These are phyloP conservation scores for Aleadryas rufinucha DNA, from an alignment of 2,113 vertebrate species.

Conservation along the genomic window DNA sequence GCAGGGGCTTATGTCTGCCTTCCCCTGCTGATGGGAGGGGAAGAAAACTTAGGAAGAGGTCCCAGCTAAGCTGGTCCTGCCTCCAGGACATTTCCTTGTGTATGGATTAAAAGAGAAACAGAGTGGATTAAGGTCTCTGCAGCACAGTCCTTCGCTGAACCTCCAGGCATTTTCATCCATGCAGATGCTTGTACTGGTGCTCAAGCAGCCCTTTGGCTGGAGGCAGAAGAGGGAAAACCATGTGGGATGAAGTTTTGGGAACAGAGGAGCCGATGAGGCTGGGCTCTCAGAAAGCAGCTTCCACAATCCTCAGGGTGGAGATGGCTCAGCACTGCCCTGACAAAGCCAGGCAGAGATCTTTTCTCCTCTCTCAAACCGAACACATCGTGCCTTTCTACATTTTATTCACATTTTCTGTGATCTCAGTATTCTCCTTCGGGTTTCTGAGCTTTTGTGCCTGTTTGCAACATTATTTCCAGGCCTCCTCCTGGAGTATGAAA, in stretches of 20 bases:
- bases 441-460: neutral
- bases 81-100: neutral
- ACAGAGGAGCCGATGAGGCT: neutral
- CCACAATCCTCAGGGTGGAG: neutral
- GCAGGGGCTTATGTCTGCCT: fast-evolving
- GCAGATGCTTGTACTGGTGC: neutral
- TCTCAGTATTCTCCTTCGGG: neutral
- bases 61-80: neutral
- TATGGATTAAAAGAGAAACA: neutral
- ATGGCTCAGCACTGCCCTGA: neutral
- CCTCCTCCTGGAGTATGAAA: neutral
- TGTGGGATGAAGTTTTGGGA: neutral
- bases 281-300: neutral
- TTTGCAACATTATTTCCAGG: neutral
- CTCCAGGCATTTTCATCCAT: neutral
- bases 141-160: neutral
- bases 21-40: neutral
- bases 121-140: neutral
- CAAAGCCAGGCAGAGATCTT: neutral
- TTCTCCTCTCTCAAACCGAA: neutral
- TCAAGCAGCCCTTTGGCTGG: neutral
- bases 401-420: neutral
- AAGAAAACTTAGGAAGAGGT: neutral
- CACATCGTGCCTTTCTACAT: neutral
- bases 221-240: neutral